Base-by-base conservation (phyloP, 2,797 vertebrate species). In the Myotis myotis region DNA sequence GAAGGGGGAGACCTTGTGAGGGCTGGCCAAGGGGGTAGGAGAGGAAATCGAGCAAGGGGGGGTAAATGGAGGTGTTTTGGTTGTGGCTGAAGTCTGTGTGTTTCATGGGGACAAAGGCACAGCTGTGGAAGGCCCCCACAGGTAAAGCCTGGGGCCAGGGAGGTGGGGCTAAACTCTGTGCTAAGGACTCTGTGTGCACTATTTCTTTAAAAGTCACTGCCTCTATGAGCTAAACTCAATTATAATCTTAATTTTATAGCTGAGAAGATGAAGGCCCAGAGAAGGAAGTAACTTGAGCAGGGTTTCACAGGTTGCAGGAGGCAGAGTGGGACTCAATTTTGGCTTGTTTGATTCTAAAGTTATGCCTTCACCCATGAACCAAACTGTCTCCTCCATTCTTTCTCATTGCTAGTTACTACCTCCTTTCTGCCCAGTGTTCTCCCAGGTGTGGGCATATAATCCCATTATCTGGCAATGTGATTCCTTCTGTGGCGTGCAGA, bases 261-360 rank as follows among this genome's bases (percentile, higher is more conserved):
- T 71, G 71, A 76, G 70, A 38, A 93, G 87, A 85, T 60, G 8
- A 20, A 93, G 47, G 68, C 66, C 36, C 47, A 92, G 60, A 38
- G 23, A 76, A 20, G 44, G 8, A 71, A 84, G 23, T 20, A 6
- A 88, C 2, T 22, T 15, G 2, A 2, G 0, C 36, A 49, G 38
- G 23, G 22, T 9, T 0, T 0, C 72, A 53, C 47, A 60, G 70
- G 47, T 11, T 33, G 30, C 12, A 38, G 38, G 49, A 60, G 60
- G 47, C 11, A 47, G 30, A 20, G 60, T 3, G 16, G 68, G 11
- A 11, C 2, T 44, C n/a, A 49, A 2, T 6, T 1, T 57, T 78
- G 83, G 93, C 79, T 16, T 30, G 10, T 25, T 44, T 76, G 92
- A 76, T 22, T 91, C 53, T 57, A 33, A 49, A 95, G 47, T 28